These are phyloP conservation scores for Diabrotica virgifera DNA, from an alignment of 1,140 invertebrate genomes.

Conservation along the genomic window DNA sequence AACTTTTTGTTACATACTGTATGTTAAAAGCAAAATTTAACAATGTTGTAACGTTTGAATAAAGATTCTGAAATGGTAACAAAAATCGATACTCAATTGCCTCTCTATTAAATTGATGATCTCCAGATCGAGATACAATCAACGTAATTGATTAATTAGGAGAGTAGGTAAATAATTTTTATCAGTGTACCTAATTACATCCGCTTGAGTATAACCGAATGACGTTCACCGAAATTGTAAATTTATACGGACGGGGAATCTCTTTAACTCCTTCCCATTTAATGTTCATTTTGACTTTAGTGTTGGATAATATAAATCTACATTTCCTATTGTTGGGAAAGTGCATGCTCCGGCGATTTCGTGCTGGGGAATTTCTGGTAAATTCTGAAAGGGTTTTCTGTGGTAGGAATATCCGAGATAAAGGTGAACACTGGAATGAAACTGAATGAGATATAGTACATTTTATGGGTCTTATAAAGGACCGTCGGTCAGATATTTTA, in stretches of 20 bases:
- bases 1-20: too few species aligned
- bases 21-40: too few species aligned
- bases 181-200: constrained; percentile 23
- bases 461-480: too few species aligned
- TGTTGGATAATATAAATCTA: constrained; percentile 22
- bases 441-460: neutral
- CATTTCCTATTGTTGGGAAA: constrained; percentile 20
- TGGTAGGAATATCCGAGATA: neutral
- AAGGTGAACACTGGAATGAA: neutral
- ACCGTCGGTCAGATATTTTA: too few species aligned
- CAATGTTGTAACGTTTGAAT: too few species aligned
- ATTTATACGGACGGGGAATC: constrained; percentile 28
- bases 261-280: constrained; percentile 26
- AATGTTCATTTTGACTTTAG: constrained; percentile 32
- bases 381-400: neutral
- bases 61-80: too few species aligned
- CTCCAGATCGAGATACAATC: too few species aligned
- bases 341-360: constrained; percentile 20
- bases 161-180: neutral
- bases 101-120: too few species aligned
- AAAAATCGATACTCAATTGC: too few species aligned
- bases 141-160: too few species aligned
- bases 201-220: constrained; percentile 23
- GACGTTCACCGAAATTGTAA: constrained; percentile 27
- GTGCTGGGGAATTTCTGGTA: neutral